These are phyloP conservation scores for Periophthalmodon schlosseri DNA, from an alignment of 2,113 vertebrate genomes.

Conservation along the genomic window DNA sequence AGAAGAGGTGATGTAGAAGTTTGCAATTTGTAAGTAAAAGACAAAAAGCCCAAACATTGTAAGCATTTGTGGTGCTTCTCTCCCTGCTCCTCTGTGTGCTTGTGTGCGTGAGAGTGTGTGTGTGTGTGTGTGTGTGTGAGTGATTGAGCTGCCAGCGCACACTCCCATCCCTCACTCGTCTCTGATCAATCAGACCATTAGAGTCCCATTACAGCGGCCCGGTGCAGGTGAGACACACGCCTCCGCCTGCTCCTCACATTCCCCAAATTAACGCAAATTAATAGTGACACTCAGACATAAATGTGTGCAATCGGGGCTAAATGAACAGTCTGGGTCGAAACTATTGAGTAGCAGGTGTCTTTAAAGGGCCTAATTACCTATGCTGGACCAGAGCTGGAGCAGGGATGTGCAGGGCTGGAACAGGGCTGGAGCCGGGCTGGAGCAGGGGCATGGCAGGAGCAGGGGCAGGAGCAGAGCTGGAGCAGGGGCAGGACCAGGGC, in stretches of 20 bases:
- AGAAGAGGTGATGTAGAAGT: neutral
- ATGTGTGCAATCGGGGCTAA: slow-evolving; percentile 79
- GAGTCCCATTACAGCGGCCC: slow-evolving; percentile 79
- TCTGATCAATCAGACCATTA: slow-evolving; percentile 85
- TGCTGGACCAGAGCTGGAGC: slow-evolving; percentile 68
- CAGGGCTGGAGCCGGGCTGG: slow-evolving; percentile 27
- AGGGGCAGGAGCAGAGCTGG: slow-evolving; percentile 37
- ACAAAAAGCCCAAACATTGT: slow-evolving; percentile 11
- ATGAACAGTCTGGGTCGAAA: slow-evolving; percentile 79
- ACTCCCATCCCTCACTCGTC: slow-evolving; percentile 74
- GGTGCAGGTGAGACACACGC: slow-evolving; percentile 76
- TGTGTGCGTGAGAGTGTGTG: slow-evolving; percentile 43
- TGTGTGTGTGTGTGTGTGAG: slow-evolving; percentile 51
- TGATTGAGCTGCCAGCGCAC: slow-evolving; percentile 69
- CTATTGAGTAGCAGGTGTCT: slow-evolving; percentile 86
- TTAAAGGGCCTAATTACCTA: slow-evolving; percentile 79
- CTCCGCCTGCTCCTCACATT: slow-evolving; percentile 55
- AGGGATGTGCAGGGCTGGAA: neutral
- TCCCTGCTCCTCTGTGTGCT: slow-evolving; percentile 25
- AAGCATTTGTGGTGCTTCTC: slow-evolving; percentile 27
- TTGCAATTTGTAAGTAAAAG: slow-evolving; percentile 12
- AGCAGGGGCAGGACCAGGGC: no score
- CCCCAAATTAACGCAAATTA: slow-evolving; percentile 83
- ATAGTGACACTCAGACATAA: slow-evolving; percentile 84
- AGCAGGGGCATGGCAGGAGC: neutral